Evolutionary conservation across 2,888 invertebrate genomes (phyloP), one percentile per base, ranked within the genome.

Genomic region (Rhingia rostrata): DNA sequence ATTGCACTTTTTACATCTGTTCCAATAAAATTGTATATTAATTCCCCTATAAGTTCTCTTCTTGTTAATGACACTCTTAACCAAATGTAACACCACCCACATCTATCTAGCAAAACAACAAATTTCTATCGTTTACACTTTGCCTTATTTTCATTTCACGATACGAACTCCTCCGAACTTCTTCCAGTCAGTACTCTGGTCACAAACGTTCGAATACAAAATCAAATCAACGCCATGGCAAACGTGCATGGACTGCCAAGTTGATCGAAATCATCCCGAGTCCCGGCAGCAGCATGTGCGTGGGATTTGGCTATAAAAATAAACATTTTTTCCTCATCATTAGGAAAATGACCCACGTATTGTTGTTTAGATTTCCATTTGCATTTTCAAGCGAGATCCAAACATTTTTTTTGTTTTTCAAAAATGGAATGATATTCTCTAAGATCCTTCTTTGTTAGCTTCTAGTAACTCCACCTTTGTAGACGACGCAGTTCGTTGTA

Each of bases 301-400:
- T 74, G 67, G 69, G 73, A 64, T 73, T 53, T 32, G 53, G 45
- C 51, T 22, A 74, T 69, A 79, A 79, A 73, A 69, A 64, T 69
- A 83, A 79, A 49, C 73, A 74, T 61, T 78, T 67, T 63, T 73
- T 58, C 73, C 58, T 73, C 41, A 79, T 79, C 79, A 83, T 83
- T 83, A 83, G 73, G 79, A 69, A 83, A 83, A 83, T 83, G 83
- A 83, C 83, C 83, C 83, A 79, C 83, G 83, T 83, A 73, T 73
- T 61, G 69, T 73, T 83, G 79, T 83, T 83, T 79, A 63, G 83
- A 79, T 82, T 78, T 78, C 66, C 72, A 67, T 79, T 83, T 74
- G 51, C 58, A 83, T 58, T 33, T 35, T 53, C 61, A 45, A 39
- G 32, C 69, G n/a, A 32, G 7, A 9, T 9, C 0, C 5, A 35